Evolutionary conservation across 2,888 invertebrate species (phyloP), one percentile per base, ranked within the genome.

Genomic region (Isoperla grammatica): DNA sequence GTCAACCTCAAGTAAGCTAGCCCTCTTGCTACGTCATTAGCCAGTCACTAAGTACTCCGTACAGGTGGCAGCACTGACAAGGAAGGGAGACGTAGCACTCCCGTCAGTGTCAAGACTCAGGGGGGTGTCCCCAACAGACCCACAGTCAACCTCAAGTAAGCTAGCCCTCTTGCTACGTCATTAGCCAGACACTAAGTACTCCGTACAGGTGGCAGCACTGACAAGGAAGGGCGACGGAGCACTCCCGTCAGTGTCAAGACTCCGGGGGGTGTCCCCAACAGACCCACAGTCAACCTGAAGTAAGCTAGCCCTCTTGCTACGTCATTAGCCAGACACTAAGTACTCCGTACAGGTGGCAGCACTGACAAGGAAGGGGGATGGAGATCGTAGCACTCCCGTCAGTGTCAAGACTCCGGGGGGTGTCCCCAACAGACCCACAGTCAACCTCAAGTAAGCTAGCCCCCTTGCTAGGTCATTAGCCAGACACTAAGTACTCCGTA

Each of bases 171-270:
- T n/a, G n/a, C n/a, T n/a, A n/a, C n/a, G n/a, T n/a, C n/a, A n/a
- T 46, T 94, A 96, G 74, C 96, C 99, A 2, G 96, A 98, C 71
- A 95, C 98, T 0, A 85, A 86, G 68, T 99, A 99, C 77, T 87
- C 87, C 57, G 87, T 96, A 61, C 92, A 95, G 79, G 95, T 98
- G 61, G 95, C 95, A 0, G 99, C 97, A 0, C 80, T 97, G 63
- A 99, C 98, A 2, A 82, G 95, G 64, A 95, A 95, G 75, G 99
- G 99, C 45, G 98, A 99, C 74, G 99, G 99, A 17, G 90, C 72
- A 78, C 85, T 62, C 89, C 93, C 20, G 88, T 88, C 59, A 85
- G 84, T 62, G 87, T 94, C 1, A 88, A 86, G 75, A 99, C 98
- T 1, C 94, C 94, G 23, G 95, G 96, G 57, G 95, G 95, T 65